Evolutionary conservation across 2,888 invertebrate species (phyloP).

Genomic region (Malacosoma neustria): DNA sequence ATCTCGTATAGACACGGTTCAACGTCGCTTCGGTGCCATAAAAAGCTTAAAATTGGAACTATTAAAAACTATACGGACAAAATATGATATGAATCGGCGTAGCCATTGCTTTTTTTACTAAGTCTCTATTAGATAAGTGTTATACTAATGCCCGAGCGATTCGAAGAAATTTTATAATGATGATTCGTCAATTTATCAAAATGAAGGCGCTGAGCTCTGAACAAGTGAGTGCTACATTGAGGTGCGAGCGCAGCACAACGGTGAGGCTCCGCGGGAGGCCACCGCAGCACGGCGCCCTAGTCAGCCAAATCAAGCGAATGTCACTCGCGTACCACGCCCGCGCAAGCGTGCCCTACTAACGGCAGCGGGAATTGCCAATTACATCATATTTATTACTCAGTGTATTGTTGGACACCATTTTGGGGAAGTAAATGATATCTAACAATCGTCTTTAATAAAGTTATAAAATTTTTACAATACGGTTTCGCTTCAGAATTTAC

Average conservation of each 20-base stretch:
- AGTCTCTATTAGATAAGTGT: constrained; percentile 62
- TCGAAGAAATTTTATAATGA: constrained; percentile 35
- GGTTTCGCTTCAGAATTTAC: constrained; percentile 57
- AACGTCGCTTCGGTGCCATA: constrained; percentile 53
- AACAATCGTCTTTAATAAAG: constrained; percentile 40
- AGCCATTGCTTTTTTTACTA: constrained; percentile 58
- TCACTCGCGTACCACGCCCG: too few species aligned
- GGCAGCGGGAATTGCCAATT: constrained; percentile 16
- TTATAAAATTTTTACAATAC: constrained; percentile 29
- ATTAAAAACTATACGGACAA: constrained; percentile 72
- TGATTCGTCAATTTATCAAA: constrained; percentile 19
- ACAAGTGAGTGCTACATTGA: constrained; percentile 32
- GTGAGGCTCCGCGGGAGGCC: constrained; percentile 22
- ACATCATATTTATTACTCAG: constrained; percentile 29
- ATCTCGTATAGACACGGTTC: constrained; percentile 47
- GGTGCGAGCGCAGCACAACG: constrained; percentile 32
- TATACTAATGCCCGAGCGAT: constrained; percentile 56
- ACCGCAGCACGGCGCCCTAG: constrained; percentile 10
- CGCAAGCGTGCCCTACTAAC: constrained; percentile 22
- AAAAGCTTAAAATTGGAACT: constrained; percentile 71
- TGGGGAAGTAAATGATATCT: constrained; percentile 65
- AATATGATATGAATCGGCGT: constrained; percentile 71
- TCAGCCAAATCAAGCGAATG: constrained; percentile 31
- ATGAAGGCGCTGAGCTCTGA: constrained; percentile 25
- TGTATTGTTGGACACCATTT: constrained; percentile 57